Conservation (phyloP, 2,888 invertebrate species). For the Andrena chrysosceles region DNA sequence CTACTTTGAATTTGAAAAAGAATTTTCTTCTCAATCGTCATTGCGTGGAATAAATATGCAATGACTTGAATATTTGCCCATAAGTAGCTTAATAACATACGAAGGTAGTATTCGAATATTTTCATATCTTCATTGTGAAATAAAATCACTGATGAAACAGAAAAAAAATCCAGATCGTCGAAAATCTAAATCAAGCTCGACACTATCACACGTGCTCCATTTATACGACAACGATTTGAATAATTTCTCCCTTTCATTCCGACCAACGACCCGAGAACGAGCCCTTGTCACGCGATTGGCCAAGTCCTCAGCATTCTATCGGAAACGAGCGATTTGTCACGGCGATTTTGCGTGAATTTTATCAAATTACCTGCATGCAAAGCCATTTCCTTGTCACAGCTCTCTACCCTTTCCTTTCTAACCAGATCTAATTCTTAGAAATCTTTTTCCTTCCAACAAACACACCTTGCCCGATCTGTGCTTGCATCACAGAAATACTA, state of each 20-base stretch:
- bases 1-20: too few relatives aligned
- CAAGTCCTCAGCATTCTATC: conserved; percentile 39
- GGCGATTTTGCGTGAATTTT: background rate
- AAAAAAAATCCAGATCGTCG: background rate
- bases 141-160: background rate
- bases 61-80: too few relatives aligned
- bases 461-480: background rate
- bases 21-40: too few relatives aligned
- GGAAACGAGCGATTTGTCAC: conserved; percentile 51
- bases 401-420: background rate
- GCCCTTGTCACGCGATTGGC: conserved; percentile 25
- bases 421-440: background rate
- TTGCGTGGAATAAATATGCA: too few relatives aligned
- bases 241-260: conserved; percentile 11
- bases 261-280: conserved; percentile 2
- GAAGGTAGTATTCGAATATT: background rate
- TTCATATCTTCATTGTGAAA: background rate
- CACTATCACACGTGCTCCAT: background rate
- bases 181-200: background rate
- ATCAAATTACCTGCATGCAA: conserved; percentile 2
- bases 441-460: background rate
- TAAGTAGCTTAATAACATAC: background rate
- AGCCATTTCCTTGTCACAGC: background rate
- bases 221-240: background rate
- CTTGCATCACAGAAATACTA: too few relatives aligned